A percentile compares a stretch with the other conserved stretches of the same genome.
phyloP scores from a whole-genome alignment of 2,797 vertebrate genomes.

The Darevskia nairensis region DNA sequence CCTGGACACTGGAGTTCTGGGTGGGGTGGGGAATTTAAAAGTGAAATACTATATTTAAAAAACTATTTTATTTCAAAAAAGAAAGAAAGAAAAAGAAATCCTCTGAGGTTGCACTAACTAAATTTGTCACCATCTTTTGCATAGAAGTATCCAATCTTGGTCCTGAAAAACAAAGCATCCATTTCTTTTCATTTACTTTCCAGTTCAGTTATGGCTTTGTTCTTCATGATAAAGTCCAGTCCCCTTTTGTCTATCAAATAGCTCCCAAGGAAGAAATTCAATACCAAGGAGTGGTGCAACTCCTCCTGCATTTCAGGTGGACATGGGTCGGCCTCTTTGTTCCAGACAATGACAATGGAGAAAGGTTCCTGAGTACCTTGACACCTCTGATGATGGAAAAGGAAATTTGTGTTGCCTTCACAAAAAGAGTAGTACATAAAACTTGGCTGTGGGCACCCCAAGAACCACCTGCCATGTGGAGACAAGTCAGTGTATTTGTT shows the following conservation, averaged over 20 bases:
- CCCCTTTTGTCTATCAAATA: background rate
- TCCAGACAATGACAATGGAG: background rate
- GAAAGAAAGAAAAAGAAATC: too few relatives aligned
- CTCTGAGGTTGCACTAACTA: too few relatives aligned
- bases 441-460: accelerated
- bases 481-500: too few relatives aligned
- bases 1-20: too few relatives aligned
- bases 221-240: too few relatives aligned
- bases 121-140: too few relatives aligned
- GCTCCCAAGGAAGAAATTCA: conserved; percentile 4
- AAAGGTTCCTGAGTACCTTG: background rate
- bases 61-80: too few relatives aligned
- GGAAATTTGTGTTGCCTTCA: conserved; percentile 14
- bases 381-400: background rate
- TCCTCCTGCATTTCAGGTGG: conserved; percentile 39
- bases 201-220: background rate
- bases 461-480: too few relatives aligned
- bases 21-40: too few relatives aligned
- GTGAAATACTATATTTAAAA: too few relatives aligned
- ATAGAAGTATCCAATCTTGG: background rate
- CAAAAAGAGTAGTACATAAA: too few relatives aligned
- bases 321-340: conserved; percentile 9
- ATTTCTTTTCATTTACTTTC: background rate
- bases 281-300: background rate
- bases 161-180: background rate